phyloP scores from a whole-genome alignment of 2,797 vertebrate genomes.

The Pagetopsis macropterus region DNA sequence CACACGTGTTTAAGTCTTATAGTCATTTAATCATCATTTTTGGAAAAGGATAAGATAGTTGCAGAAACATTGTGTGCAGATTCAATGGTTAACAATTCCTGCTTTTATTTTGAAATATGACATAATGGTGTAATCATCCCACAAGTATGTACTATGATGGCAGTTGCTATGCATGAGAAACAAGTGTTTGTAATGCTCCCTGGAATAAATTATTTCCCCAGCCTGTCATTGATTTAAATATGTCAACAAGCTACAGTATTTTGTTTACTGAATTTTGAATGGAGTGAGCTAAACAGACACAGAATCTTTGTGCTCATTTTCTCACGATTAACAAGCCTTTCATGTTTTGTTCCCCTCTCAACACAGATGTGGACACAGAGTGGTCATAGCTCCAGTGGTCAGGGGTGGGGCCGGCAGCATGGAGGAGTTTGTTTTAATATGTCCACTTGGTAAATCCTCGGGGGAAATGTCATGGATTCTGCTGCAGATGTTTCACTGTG shows the following conservation, averaged over 20 bases:
- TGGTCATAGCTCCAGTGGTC: slow-evolving; percentile 68
- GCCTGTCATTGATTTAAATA: slow-evolving; percentile 19
- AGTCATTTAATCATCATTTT: background rate
- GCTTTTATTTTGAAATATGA: slow-evolving; percentile 36
- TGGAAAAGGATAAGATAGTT: background rate
- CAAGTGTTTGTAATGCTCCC: slow-evolving; percentile 18
- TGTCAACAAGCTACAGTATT: slow-evolving; percentile 18
- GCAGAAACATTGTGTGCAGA: slow-evolving; percentile 13
- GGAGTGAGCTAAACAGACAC: background rate
- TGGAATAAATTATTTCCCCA: slow-evolving; percentile 10
- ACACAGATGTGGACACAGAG: slow-evolving; percentile 67
- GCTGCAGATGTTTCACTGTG: slow-evolving; percentile 79
- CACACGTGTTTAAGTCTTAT: background rate
- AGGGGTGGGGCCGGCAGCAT: slow-evolving; percentile 65
- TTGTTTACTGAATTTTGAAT: slow-evolving; percentile 15
- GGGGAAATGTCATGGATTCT: slow-evolving; percentile 70
- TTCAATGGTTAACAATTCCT: slow-evolving; percentile 22
- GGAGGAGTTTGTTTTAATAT: slow-evolving; percentile 76
- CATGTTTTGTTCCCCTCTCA: slow-evolving; percentile 49
- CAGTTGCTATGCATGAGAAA: slow-evolving; percentile 41
- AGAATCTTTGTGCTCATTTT: slow-evolving; percentile 31
- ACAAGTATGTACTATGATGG: slow-evolving; percentile 22
- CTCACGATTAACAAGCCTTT: slow-evolving; percentile 47
- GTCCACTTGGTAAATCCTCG: slow-evolving; percentile 67
- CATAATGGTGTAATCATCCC: slow-evolving; percentile 11